Evolutionary conservation across 2,888 invertebrate genomes (phyloP), one percentile per base, ranked within the genome.

Genomic region (Limenitis camilla): DNA sequence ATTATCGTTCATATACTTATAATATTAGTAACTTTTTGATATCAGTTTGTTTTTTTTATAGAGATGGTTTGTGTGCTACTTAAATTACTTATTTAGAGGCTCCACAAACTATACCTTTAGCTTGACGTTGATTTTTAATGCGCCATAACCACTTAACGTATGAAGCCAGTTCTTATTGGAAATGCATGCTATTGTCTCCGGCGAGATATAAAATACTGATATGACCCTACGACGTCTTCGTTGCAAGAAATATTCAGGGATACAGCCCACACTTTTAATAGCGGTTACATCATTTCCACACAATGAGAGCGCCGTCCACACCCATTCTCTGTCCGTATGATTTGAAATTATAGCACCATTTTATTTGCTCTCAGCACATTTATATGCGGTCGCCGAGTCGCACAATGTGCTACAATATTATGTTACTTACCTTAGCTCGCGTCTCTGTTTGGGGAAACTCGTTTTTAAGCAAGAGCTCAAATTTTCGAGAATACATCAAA

Each of bases 261-360:
- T 82, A 85, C 86, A 69, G 73, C 87, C 87, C 84, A 87, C 87
- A 87, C 87, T 87, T 86, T 86, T 87, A 86, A 87, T 87, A 85
- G 87, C 76, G 82, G 85, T 86, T 86, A 85, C 87, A 87, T 86
- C 84, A 87, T 87, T 87, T 87, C 87, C 87, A 87, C 87, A 87
- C 87, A 87, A 87, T 87, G 86, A 86, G 84, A 83, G 76, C 81
- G 81, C 80, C 82, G 83, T 87, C 87, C 87, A 87, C 87, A 86
- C 87, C 87, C 87, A 87, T 86, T 87, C 87, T 87, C 85, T 86
- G 87, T 87, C 86, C 85, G 81, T 85, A 87, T 86, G 87, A 87
- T 87, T 87, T 87, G 87, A 87, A 86, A 87, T 87, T 87, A 86
- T 87, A 85, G 86, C 87, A 85, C 85, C 83, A 78, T 86, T 87